These are phyloP conservation scores for Panagrolaimus sp. DNA, from an alignment of 1,140 invertebrate species.

Conservation along the genomic window DNA sequence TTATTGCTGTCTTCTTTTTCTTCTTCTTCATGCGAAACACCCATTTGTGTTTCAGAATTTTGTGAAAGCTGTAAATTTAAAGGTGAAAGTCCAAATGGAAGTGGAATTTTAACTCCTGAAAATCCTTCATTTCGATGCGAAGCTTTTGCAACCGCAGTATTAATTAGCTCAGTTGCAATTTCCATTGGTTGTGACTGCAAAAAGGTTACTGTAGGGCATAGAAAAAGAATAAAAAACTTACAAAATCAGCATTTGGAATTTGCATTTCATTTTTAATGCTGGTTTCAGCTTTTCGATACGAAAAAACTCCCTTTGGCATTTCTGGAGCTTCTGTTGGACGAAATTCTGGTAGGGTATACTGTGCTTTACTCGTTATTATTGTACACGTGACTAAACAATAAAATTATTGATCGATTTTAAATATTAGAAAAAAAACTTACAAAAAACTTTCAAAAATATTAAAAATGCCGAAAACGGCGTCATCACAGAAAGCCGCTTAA, in stretches of 20 bases:
- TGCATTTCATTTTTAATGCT: conserved; percentile 16
- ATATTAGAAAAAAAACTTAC: not conserved
- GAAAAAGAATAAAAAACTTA: not conserved
- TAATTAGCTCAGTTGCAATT: conserved; percentile 17
- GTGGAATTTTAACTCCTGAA: conserved; percentile 22
- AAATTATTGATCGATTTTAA: not conserved
- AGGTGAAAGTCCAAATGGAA: conserved; percentile 21
- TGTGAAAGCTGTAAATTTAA: conserved; percentile 19
- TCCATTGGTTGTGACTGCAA: conserved; percentile 17
- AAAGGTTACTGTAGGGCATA: not conserved
- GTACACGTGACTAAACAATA: not conserved
- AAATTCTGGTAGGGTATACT: conserved; percentile 2
- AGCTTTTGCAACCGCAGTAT: conserved; percentile 22
- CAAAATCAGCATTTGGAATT: conserved; percentile 19
- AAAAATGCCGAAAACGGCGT: not conserved
- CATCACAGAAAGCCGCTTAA: not conserved
- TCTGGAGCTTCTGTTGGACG: not conserved
- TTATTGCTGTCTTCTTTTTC: not conserved
- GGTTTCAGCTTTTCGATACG: conserved; percentile 20
- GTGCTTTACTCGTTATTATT: conserved; percentile 7
- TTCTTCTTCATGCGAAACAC: conserved; percentile 2
- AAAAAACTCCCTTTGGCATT: conserved; percentile 23
- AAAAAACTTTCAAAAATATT: not conserved
- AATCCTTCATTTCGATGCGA: conserved; percentile 8
- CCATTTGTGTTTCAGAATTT: conserved; percentile 21